Base-by-base conservation (phyloP, 2,797 vertebrate species). In the Galagoides demidoff region DNA sequence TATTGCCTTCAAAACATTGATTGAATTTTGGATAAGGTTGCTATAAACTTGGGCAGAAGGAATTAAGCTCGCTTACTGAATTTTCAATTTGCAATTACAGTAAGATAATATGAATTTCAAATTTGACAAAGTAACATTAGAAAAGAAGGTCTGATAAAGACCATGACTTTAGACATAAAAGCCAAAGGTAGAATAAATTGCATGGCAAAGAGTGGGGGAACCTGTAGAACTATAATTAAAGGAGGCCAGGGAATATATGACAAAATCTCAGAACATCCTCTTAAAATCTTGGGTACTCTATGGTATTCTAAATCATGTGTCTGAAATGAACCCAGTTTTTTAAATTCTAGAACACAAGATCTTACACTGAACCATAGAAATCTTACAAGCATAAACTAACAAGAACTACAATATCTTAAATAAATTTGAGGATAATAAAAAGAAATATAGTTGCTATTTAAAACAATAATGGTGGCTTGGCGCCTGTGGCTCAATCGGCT, bases 321-420 rank as follows among this genome's bases (percentile, higher is more conserved):
- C 9, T 61, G 34, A 88, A 71, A 89, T 82, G 82, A 92, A 92
- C 10, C 45, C 37, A 63, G 0, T 39, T 52, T 52, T 16, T 16
- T 16, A 4, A 14, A 52, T 16, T 88, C 12, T 88, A 55, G 66
- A 88, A 77, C 49, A 14, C 49, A 52, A 52, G 49, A 52, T 52
- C 14, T 52, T 52, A 52, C 49, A 52, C 49, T 16, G 49, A 52
- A 52, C 49, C 34, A 64, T 29, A 94, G 63, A 95, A 90, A 87
- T 85, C 25, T 23, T 59, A 64, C 81, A 74, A 39, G 43, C 70
- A 87, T 88, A 95, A 92, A 59, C 20, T 71, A 90, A 85, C 22
- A 88, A n/a, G 19, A 92, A 76, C 23, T 52, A 19, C 55, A 88
- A 96, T 34, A 31, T 9, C 37, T 83, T 57, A 70, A 79, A 29